A percentile compares a stretch with the other conserved stretches of the same genome.
phyloP scores from a whole-genome alignment of 1,140 invertebrate genomes.

The Nymphalis io region DNA sequence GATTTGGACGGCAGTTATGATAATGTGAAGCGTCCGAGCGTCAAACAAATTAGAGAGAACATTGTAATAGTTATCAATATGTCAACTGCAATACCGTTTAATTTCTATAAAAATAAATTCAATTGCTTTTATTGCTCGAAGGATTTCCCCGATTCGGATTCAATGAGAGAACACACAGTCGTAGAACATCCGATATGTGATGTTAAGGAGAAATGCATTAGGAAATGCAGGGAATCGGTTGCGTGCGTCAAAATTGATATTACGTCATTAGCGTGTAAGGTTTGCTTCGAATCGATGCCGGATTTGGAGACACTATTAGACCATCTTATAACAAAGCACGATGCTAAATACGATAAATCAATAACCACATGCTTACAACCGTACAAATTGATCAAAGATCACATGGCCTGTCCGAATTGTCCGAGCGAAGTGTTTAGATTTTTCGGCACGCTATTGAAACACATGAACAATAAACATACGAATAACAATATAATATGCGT shows the following conservation, averaged over 20 bases:
- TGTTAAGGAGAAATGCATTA: constrained; percentile 64
- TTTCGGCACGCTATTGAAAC: constrained; percentile 71
- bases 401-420: constrained; percentile 68
- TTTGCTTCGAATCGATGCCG: constrained; percentile 63
- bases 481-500: constrained; percentile 74
- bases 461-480: constrained; percentile 70
- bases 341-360: constrained; percentile 67
- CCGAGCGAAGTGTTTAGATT: constrained; percentile 64
- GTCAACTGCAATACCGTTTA: constrained; percentile 74
- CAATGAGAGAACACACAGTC: constrained; percentile 66
- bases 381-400: constrained; percentile 66
- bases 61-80: constrained; percentile 70
- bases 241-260: constrained; percentile 74
- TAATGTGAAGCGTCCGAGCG: constrained; percentile 58
- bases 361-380: constrained; percentile 72
- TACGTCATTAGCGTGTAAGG: constrained; percentile 63
- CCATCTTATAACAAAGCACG: constrained; percentile 64
- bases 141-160: constrained; percentile 68
- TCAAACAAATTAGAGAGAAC: constrained; percentile 70
- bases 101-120: constrained; percentile 74
- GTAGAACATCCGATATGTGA: constrained; percentile 66
- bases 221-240: constrained; percentile 65
- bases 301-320: constrained; percentile 62
- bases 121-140: constrained; percentile 75
- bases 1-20: constrained; percentile 58